Evolutionary conservation across 2,888 invertebrate species (phyloP).

Genomic region (Euzophera pinguis): DNA sequence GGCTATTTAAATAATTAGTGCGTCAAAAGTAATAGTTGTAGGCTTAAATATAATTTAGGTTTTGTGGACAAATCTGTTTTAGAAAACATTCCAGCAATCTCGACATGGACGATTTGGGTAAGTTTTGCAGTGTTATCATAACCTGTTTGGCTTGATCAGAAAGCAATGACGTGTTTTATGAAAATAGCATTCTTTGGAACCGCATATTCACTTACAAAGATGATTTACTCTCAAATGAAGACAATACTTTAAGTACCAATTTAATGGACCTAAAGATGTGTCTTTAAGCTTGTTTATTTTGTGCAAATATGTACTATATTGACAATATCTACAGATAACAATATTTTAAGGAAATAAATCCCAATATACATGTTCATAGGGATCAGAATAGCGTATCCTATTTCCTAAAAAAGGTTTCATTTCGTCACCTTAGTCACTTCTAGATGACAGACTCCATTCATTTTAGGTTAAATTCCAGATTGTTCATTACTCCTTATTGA

Average conservation of each 20-base stretch:
- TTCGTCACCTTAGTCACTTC: conserved; percentile 2
- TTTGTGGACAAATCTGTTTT: conserved; percentile 19
- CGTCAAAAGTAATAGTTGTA: too few species aligned
- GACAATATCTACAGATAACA: not conserved
- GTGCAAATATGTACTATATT: not conserved
- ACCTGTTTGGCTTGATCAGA: conserved; percentile 62
- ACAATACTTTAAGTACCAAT: too few species aligned
- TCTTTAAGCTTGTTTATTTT: not conserved
- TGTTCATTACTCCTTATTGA: not conserved
- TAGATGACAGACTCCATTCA: conserved; percentile 1
- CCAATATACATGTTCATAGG: not conserved
- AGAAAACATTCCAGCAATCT: conserved; percentile 23
- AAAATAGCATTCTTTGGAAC: conserved; percentile 35
- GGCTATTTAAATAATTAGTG: conserved; percentile 15
- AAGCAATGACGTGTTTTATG: conserved; percentile 61
- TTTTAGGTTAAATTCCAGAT: not conserved
- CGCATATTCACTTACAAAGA: not conserved
- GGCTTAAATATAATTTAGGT: conserved; percentile 19
- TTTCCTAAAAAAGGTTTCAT: not conserved
- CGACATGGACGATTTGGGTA: conserved; percentile 74
- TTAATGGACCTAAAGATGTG: too few species aligned
- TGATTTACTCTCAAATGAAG: not conserved
- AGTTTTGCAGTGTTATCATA: conserved; percentile 66
- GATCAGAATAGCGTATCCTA: not conserved
- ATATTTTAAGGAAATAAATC: not conserved